phyloP scores from a whole-genome alignment of 2,113 vertebrate genomes.

The Chaenocephalus aceratus region DNA sequence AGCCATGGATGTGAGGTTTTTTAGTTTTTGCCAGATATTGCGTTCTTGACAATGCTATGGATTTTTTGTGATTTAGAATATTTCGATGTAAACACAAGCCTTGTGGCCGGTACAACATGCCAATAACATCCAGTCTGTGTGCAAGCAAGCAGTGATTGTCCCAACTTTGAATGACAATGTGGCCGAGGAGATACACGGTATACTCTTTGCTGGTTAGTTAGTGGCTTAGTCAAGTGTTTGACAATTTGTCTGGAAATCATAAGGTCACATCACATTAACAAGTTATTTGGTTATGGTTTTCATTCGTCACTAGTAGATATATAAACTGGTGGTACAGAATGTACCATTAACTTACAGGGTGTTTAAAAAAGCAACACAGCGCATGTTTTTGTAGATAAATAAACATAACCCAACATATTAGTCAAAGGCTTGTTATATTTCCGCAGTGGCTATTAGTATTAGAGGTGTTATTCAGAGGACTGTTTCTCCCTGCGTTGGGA shows the following conservation, averaged over 20 bases:
- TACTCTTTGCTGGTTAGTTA: background rate
- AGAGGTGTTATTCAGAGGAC: conserved; percentile 58
- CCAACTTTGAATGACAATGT: background rate
- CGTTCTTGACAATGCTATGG: background rate
- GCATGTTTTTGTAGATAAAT: too few species aligned
- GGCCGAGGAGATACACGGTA: background rate
- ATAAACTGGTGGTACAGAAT: background rate
- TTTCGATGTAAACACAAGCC: background rate
- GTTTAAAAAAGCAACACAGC: too few species aligned
- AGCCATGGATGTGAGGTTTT: background rate
- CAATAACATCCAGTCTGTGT: conserved; percentile 8
- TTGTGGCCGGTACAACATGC: conserved; percentile 5
- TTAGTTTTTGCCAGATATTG: background rate
- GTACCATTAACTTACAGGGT: background rate
- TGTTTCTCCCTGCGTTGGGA: conserved; percentile 56
- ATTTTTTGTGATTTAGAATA: background rate
- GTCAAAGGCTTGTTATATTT: background rate
- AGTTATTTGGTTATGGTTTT: background rate
- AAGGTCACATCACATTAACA: background rate
- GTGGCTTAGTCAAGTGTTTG: background rate
- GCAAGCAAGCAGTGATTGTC: background rate
- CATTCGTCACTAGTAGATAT: background rate
- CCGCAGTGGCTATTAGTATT: conserved; percentile 23
- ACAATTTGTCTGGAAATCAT: background rate
- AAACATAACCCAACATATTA: background rate